Conservation (phyloP, 92 coral and sea anemone genomes). For the Zoanthus sansibaricus region DNA sequence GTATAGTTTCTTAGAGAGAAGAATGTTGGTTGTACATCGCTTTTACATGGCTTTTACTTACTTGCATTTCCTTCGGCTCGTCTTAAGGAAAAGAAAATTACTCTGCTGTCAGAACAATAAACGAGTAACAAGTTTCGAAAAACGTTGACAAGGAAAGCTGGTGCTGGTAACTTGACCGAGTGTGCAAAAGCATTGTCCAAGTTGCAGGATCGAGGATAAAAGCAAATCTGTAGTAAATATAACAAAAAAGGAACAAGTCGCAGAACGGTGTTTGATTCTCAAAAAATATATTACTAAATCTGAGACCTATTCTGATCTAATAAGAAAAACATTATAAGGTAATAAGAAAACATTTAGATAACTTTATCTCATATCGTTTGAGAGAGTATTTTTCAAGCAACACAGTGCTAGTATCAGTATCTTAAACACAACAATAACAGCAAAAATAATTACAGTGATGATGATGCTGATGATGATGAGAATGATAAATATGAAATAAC, state of each 20-base stretch:
- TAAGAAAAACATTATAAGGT: too few relatives aligned
- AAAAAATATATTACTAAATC: not conserved
- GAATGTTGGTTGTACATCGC: too few relatives aligned
- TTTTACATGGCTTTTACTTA: conserved; percentile 13
- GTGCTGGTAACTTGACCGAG: conserved; percentile 85
- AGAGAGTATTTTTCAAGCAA: too few relatives aligned
- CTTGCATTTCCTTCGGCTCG: conserved; percentile 72
- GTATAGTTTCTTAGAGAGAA: too few relatives aligned
- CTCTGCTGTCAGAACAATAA: conserved; percentile 93
- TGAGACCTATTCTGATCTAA: too few relatives aligned
- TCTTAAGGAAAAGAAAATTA: conserved; percentile 87
- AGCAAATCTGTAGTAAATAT: conserved; percentile 79
- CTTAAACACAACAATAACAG: too few relatives aligned
- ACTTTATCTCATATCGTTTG: too few relatives aligned
- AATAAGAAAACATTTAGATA: too few relatives aligned
- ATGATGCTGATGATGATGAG: too few relatives aligned
- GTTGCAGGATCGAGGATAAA: conserved; percentile 89
- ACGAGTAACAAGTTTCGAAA: conserved; percentile 84
- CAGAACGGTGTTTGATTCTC: not conserved
- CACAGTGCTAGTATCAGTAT: too few relatives aligned
- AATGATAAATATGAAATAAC: too few relatives aligned
- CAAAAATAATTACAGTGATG: too few relatives aligned
- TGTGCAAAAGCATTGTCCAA: conserved; percentile 96
- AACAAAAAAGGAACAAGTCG: not conserved
- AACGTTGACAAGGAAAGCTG: conserved; percentile 95